Evolutionary conservation across 2,113 vertebrate species (phyloP), one percentile per base, ranked within the genome.

Genomic region (Merops nubicus): DNA sequence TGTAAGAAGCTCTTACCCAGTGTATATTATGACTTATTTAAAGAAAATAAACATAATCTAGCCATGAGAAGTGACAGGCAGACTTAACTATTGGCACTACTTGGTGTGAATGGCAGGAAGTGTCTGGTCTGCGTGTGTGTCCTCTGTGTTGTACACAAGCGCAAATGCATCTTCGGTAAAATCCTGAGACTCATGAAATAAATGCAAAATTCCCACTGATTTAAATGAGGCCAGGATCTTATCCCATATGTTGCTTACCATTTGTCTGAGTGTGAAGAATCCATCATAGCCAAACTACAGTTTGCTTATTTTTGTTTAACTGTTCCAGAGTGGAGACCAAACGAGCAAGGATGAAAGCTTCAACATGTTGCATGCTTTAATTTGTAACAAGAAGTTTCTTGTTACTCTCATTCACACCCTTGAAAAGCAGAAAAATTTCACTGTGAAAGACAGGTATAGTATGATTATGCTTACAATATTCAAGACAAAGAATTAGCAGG

Each of bases 341-440:
- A 94, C 68, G 15, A 96, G 96, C 80, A 98, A 98, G 96, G 97
- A 98, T 78, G 98, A 98, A 93, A 98, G 97, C 78, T 97, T 98
- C 96, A 97, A 95, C 67, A 97, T 97, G 73, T 93, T 98, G 96
- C 98, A 97, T 89, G 97, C 97, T 89, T 97, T 98, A 22, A 98
- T 98, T 96, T 98, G 98, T 96, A 98, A 98, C 94, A 98, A 98
- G 96, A 97, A 96, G 88, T 98, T 98, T 96, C 98, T 98, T 91
- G 98, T 98, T 72, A 97, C 97, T 60, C 96, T 98, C 90, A 98
- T 98, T 96, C 98, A 98, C 82, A 98, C 98, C 68, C 97, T 98
- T 78, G 98, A 98, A 97, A 98, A 98, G 88, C 98, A 98, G 97
- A 98, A 98, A 94, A 98, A 97, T 94, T 98, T 98, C 96, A 97